Percentiles rank a stretch among this genome's conserved stretches.
Evolutionary conservation across 2,888 invertebrate species (phyloP).

Genomic region (Torymus auratus): DNA sequence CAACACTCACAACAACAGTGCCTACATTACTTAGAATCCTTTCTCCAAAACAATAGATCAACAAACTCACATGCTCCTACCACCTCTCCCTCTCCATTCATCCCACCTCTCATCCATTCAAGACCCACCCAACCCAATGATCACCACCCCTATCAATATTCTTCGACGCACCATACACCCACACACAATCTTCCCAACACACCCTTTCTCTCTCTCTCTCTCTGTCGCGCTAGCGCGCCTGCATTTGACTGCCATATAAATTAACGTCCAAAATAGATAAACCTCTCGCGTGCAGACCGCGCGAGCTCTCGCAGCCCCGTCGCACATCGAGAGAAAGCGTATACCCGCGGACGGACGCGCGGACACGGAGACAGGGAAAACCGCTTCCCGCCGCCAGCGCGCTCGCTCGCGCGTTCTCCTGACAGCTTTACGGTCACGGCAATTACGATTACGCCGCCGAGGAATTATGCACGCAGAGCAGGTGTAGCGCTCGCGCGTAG

Average conservation of each 20-base stretch:
- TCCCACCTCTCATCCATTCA: too few relatives aligned
- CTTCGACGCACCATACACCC: too few relatives aligned
- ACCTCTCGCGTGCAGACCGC: conserved; percentile 5
- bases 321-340: neutral
- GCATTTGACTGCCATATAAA: conserved; percentile 31
- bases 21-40: too few relatives aligned
- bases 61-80: too few relatives aligned
- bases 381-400: neutral
- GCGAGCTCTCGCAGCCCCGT: neutral
- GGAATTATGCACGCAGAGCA: conserved; percentile 37
- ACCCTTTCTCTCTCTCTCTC: neutral
- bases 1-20: too few relatives aligned
- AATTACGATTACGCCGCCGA: conserved; percentile 47
- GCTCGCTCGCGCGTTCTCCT: conserved; percentile 7
- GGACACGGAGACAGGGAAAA: neutral
- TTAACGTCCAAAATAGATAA: conserved; percentile 31
- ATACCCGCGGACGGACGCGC: neutral
- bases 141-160: too few relatives aligned
- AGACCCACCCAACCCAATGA: too few relatives aligned
- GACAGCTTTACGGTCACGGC: conserved; percentile 51
- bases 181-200: too few relatives aligned
- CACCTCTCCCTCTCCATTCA: too few relatives aligned
- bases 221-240: too few relatives aligned
- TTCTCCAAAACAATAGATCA: too few relatives aligned
- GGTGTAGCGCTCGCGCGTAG: neutral